These are phyloP conservation scores for Hirtodrosophila duncani DNA, from an alignment of 2,888 invertebrate species.

Conservation along the genomic window DNA sequence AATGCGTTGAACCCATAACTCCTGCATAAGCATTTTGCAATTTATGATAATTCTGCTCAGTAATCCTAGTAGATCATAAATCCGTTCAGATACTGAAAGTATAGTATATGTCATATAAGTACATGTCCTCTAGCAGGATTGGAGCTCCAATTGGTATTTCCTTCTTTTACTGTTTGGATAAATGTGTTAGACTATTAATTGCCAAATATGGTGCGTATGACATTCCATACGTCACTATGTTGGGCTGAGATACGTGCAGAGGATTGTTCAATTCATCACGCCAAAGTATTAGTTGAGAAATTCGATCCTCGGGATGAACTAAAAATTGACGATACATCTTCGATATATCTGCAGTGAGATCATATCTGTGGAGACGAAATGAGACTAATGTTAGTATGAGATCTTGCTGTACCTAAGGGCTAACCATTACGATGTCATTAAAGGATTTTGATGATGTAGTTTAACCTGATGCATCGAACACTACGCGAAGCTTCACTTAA, in stretches of 20 bases:
- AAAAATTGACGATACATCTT: conserved; percentile 3
- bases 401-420: conserved; percentile 7
- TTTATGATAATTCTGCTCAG: too few species aligned
- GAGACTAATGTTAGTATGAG: neutral
- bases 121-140: too few species aligned
- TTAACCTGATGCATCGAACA: conserved; percentile 2
- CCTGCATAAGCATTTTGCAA: too few species aligned
- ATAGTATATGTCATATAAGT: too few species aligned
- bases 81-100: too few species aligned
- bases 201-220: neutral
- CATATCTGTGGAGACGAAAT: conserved; percentile 5
- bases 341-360: conserved; percentile 1
- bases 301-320: neutral
- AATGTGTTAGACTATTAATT: too few species aligned
- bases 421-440: conserved; percentile 9
- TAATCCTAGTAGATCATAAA: too few species aligned
- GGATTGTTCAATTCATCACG: neutral
- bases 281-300: neutral
- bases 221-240: conserved; percentile 2
- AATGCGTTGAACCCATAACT: too few species aligned
- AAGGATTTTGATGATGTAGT: neutral
- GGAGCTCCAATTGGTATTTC: too few species aligned
- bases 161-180: too few species aligned
- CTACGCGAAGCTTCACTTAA: neutral
- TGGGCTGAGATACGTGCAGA: too few species aligned